Conservation (phyloP, 2,888 invertebrate genomes). For the Aspidiotus destructor region DNA sequence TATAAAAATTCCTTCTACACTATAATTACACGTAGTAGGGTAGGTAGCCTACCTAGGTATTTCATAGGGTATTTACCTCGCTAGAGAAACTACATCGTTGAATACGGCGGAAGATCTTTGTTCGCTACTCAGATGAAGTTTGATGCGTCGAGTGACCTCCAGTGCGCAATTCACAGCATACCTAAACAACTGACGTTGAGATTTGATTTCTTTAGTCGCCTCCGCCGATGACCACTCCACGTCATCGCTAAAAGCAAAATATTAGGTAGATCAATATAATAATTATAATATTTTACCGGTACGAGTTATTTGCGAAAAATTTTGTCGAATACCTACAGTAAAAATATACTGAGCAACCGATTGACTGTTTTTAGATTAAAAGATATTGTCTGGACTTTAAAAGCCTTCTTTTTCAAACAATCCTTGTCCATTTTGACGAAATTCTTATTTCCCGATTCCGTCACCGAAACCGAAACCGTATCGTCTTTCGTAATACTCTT, state of each 20-base stretch:
- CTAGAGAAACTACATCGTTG: constrained; percentile 31
- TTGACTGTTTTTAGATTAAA: constrained; percentile 44
- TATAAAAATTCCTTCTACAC: background rate
- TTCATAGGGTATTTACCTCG: constrained; percentile 18
- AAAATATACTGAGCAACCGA: constrained; percentile 44
- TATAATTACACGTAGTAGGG: background rate
- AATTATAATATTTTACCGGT: background rate
- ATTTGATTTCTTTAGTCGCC: constrained; percentile 45
- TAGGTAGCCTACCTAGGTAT: too few species aligned
- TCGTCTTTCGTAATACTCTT: background rate
- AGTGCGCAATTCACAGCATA: constrained; percentile 48
- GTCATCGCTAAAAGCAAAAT: constrained; percentile 19
- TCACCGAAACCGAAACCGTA: constrained; percentile 37
- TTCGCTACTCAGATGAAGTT: constrained; percentile 22
- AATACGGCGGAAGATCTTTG: constrained; percentile 32
- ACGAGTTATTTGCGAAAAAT: background rate
- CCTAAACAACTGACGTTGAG: constrained; percentile 48
- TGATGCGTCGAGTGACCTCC: constrained; percentile 41
- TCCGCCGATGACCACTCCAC: constrained; percentile 46
- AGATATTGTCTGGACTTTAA: constrained; percentile 45
- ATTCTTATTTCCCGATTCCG: constrained; percentile 40
- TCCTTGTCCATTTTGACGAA: constrained; percentile 40
- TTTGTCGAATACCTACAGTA: constrained; percentile 41
- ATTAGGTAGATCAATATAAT: too few species aligned
- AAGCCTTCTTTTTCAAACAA: constrained; percentile 37